A percentile compares a stretch with the other conserved stretches of the same genome.
Evolutionary conservation across 2,888 invertebrate species (phyloP).

Genomic region (Leucania comma): DNA sequence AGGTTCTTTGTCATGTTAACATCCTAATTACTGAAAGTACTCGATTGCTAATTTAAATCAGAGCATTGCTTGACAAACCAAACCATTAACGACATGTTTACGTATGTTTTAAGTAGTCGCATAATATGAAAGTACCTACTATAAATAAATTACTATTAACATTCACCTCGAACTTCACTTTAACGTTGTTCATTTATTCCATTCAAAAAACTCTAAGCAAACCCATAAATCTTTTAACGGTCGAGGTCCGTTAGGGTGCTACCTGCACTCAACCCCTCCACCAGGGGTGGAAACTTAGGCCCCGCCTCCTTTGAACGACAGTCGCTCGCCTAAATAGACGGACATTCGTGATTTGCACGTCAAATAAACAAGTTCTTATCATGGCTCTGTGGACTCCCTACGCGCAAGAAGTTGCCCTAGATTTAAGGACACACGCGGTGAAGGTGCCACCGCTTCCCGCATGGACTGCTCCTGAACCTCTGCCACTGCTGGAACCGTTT

Average conservation of each 20-base stretch:
- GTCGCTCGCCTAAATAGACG: conserved; percentile 51
- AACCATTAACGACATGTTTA: conserved; percentile 37
- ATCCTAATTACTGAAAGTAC: background rate
- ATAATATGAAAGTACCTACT: background rate
- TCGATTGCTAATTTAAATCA: background rate
- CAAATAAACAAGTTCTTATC: conserved; percentile 64
- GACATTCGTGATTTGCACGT: conserved; percentile 63
- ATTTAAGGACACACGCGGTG: too few relatives aligned
- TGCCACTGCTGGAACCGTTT: too few relatives aligned
- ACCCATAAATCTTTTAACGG: too few relatives aligned
- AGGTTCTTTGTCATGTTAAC: background rate
- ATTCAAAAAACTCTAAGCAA: too few relatives aligned
- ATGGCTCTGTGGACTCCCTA: conserved; percentile 87
- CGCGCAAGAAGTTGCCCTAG: too few relatives aligned
- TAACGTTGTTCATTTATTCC: too few relatives aligned
- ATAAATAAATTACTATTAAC: too few relatives aligned
- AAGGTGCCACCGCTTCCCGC: too few relatives aligned
- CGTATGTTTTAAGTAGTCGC: background rate
- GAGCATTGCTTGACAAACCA: conserved; percentile 29
- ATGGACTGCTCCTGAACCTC: too few relatives aligned
- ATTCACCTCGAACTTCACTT: too few relatives aligned
- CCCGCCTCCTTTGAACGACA: conserved; percentile 65
- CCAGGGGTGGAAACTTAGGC: conserved; percentile 66
- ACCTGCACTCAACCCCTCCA: too few relatives aligned
- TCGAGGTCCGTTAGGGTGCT: too few relatives aligned